A percentile compares a stretch with the other conserved stretches of the same genome.
phyloP scores from a whole-genome alignment of 2,888 invertebrate genomes.

The Julus scandinavius region DNA sequence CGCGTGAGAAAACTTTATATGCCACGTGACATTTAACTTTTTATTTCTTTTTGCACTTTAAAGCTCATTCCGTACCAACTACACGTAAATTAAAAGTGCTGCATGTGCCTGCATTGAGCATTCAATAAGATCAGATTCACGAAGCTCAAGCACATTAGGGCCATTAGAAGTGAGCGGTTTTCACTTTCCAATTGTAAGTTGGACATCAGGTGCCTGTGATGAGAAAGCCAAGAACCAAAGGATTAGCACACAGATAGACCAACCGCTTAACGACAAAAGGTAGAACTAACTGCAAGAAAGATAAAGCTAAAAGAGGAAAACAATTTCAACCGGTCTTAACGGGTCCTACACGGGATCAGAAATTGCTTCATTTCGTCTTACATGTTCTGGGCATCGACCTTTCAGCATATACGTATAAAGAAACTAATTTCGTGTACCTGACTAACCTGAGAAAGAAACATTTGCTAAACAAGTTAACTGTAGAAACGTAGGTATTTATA shows the following conservation, averaged over 20 bases:
- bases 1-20: not conserved
- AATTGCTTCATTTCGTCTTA: not conserved
- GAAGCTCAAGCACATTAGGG: not conserved
- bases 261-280: conserved; percentile 14
- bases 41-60: not conserved
- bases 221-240: not conserved
- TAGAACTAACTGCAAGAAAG: not conserved
- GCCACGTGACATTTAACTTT: not conserved
- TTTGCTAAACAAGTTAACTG: not conserved
- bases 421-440: not conserved
- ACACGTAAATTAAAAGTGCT: not conserved
- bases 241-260: conserved; percentile 8
- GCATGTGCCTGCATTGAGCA: no score
- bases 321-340: not conserved
- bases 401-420: not conserved
- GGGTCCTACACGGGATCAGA: not conserved
- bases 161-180: not conserved
- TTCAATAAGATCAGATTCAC: not conserved
- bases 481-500: no score
- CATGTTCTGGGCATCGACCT: conserved; percentile 18
- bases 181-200: not conserved
- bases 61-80: not conserved
- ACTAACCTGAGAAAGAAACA: not conserved
- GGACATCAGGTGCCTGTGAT: not conserved
- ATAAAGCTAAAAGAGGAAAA: not conserved